These are phyloP conservation scores for Gonioctena quinquepunctata DNA, from an alignment of 1,140 invertebrate genomes.

Conservation along the genomic window DNA sequence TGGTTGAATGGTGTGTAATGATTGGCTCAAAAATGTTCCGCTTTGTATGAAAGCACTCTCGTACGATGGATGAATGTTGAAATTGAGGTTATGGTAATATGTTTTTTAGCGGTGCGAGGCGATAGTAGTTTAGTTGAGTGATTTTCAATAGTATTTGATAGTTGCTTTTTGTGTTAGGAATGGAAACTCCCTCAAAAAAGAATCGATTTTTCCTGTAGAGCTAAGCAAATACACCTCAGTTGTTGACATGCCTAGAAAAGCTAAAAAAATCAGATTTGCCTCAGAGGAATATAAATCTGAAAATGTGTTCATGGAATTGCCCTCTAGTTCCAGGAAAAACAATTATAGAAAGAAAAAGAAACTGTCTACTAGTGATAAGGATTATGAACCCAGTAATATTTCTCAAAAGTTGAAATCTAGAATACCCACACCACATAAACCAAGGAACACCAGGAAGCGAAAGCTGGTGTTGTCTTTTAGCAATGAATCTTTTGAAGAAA, in stretches of 20 bases:
- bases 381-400: not conserved
- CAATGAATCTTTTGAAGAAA: conserved; percentile 7
- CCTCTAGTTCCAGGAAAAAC: not conserved
- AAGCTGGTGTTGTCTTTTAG: not conserved
- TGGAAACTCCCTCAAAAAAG: too few species aligned
- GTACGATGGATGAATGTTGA: too few species aligned
- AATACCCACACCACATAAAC: not conserved
- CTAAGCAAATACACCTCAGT: too few species aligned
- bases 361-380: not conserved
- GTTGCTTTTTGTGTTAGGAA: too few species aligned
- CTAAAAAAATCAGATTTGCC: not conserved
- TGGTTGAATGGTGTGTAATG: too few species aligned
- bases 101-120: too few species aligned
- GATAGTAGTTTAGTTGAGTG: too few species aligned
- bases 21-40: too few species aligned
- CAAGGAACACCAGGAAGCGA: not conserved
- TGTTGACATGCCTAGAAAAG: not conserved
- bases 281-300: not conserved
- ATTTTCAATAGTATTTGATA: too few species aligned
- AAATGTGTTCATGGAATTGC: not conserved
- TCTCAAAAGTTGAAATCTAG: not conserved
- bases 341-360: not conserved
- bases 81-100: too few species aligned
- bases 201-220: too few species aligned
- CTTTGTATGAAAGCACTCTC: too few species aligned